phyloP scores from a whole-genome alignment of 2,797 vertebrate genomes.

The Gallinago nigripennis region DNA sequence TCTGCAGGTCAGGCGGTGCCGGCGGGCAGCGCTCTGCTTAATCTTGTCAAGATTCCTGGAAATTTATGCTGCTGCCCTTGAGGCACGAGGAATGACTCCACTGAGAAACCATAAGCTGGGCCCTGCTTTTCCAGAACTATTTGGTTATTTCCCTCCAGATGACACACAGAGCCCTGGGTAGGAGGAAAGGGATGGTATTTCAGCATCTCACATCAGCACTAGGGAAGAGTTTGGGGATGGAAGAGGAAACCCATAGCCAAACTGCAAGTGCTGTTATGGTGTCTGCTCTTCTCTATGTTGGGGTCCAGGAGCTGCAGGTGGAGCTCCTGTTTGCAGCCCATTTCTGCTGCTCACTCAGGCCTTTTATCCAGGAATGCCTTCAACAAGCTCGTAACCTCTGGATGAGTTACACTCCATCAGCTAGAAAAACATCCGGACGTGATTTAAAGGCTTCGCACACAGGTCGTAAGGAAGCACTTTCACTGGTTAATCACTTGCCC shows the following conservation, averaged over 20 bases:
- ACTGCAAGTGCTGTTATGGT: not conserved
- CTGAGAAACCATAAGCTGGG: not conserved
- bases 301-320: not conserved
- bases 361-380: not conserved
- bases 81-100: not conserved
- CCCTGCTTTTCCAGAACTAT: not conserved
- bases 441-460: not conserved
- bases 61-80: not conserved
- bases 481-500: not conserved
- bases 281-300: not conserved
- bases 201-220: not conserved
- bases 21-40: not conserved
- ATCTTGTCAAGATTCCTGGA: not conserved
- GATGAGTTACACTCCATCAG: not conserved
- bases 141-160: not conserved
- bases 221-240: not conserved
- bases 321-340: not conserved
- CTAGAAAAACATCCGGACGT: not conserved
- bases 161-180: not conserved
- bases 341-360: not conserved
- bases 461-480: not conserved
- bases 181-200: not conserved
- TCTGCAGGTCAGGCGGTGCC: accelerated
- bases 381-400: not conserved
- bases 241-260: not conserved